A percentile compares a stretch with the other conserved stretches of the same genome.
Conservation (phyloP, 2,113 vertebrate genomes). For the Passer domesticus region DNA sequence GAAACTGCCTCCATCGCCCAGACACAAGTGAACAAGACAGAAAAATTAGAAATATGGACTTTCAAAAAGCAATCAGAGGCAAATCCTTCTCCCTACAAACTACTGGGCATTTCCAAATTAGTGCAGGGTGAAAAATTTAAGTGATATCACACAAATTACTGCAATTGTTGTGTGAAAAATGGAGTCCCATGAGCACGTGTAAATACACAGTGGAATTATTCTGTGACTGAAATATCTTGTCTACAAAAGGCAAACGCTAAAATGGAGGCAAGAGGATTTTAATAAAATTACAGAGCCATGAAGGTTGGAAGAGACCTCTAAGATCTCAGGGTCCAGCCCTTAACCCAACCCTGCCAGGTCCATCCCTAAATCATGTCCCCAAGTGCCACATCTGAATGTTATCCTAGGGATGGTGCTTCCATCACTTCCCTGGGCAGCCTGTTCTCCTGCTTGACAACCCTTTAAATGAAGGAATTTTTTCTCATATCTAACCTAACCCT, state of each 20-base stretch:
- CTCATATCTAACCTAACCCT: neutral
- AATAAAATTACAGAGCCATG: rapidly evolving
- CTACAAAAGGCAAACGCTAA: neutral
- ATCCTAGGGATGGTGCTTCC: neutral
- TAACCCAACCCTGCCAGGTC: neutral
- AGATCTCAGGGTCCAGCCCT: neutral
- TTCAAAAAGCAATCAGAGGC: neutral
- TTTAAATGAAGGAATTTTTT: neutral
- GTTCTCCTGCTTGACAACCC: neutral
- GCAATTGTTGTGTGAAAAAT: neutral
- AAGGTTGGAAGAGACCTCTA: neutral
- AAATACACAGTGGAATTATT: neutral
- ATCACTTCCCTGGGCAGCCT: neutral
- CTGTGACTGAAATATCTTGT: neutral
- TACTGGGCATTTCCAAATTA: neutral
- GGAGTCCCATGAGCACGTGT: neutral
- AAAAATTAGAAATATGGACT: neutral
- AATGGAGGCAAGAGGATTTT: neutral
- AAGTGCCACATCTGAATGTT: rapidly evolving
- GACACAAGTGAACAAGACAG: neutral
- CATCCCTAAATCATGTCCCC: neutral
- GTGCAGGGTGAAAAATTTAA: neutral
- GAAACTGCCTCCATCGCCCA: neutral
- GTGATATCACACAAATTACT: neutral
- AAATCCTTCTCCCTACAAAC: neutral